These are phyloP conservation scores for Pteronura brasiliensis DNA, from an alignment of 2,113 vertebrate genomes.

Conservation along the genomic window DNA sequence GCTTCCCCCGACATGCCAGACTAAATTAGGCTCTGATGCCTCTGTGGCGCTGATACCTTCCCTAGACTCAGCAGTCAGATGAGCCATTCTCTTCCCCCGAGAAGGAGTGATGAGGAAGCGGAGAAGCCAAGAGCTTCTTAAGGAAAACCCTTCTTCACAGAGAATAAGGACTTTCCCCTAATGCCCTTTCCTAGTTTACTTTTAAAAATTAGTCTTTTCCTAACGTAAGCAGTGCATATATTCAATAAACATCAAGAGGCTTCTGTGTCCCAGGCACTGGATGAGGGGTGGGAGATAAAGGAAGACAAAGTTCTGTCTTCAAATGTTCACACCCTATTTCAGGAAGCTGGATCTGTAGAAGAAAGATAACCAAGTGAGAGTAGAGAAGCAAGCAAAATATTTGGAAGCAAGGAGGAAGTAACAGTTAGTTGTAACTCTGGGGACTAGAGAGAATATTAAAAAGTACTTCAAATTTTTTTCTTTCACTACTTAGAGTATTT, in stretches of 20 bases:
- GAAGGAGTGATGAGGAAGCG: not conserved
- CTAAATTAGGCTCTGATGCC: not conserved
- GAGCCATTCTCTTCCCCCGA: not conserved
- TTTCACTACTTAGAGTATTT: not conserved
- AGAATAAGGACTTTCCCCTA: not conserved
- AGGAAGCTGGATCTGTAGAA: not conserved
- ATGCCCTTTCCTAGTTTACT: not conserved
- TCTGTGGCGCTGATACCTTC: not conserved
- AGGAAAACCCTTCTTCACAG: not conserved
- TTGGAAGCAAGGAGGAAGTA: slow-evolving; percentile 6
- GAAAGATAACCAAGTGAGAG: not conserved
- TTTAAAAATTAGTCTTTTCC: not conserved
- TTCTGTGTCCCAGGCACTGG: not conserved
- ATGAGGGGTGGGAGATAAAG: not conserved
- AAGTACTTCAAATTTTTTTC: not conserved
- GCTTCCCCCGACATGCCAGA: not conserved
- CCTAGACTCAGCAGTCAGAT: not conserved
- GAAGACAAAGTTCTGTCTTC: not conserved
- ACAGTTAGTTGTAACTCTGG: not conserved
- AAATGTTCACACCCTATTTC: not conserved
- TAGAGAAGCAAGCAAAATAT: not conserved
- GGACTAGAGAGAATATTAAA: not conserved
- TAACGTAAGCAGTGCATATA: not conserved
- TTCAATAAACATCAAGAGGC: not conserved
- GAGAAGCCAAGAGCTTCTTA: not conserved